phyloP scores from a whole-genome alignment of 2,797 vertebrate genomes.

The Channa striata region DNA sequence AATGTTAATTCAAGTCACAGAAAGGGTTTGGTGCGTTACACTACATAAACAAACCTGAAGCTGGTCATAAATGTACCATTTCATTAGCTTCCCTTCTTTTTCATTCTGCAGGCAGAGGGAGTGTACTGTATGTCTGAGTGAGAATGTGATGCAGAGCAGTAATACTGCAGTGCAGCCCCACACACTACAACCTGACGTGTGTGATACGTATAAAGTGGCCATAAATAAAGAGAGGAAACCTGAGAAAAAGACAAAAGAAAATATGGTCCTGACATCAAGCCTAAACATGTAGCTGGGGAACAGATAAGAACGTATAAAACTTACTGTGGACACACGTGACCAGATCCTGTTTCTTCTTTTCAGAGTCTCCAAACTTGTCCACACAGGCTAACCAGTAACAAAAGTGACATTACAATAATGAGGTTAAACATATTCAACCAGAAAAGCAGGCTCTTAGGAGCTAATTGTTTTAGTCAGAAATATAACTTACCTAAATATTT shows the following conservation, averaged over 20 bases:
- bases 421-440: conserved; percentile 27
- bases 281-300: background rate
- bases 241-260: background rate
- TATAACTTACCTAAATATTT: conserved; percentile 92
- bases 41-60: conserved; percentile 20
- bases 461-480: conserved; percentile 17
- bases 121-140: background rate
- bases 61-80: background rate
- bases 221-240: background rate
- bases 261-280: background rate
- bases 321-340: conserved; percentile 95
- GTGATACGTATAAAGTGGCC: conserved; percentile 24
- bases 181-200: conserved; percentile 22
- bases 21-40: conserved; percentile 4
- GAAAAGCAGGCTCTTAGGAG: background rate
- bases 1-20: conserved; percentile 13
- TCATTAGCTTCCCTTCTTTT: background rate
- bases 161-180: conserved; percentile 78
- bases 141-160: conserved; percentile 60
- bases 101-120: conserved; percentile 8
- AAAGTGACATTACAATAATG: conserved; percentile 15
- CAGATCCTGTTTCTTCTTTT: conserved; percentile 88
- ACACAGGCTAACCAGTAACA: conserved; percentile 86
- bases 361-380: conserved; percentile 86
- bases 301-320: conserved; percentile 62